Percentiles rank a stretch among this genome's conserved stretches.
These are phyloP conservation scores for Anisognathus igniventris DNA, from an alignment of 2,797 vertebrate genomes.

Conservation along the genomic window DNA sequence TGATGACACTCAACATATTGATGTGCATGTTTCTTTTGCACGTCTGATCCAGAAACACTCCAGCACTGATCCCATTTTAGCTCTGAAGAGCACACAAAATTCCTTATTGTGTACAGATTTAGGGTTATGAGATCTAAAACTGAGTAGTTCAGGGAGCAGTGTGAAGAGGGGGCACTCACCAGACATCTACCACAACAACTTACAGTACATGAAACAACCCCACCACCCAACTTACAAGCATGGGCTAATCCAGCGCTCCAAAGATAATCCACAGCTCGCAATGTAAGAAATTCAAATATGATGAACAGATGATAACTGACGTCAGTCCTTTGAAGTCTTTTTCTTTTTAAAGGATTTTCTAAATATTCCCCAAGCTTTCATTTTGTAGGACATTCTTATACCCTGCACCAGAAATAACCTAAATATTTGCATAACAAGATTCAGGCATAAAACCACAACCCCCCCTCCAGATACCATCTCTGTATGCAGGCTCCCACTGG, in stretches of 20 bases:
- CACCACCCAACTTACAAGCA: background rate
- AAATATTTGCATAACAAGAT: background rate
- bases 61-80: background rate
- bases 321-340: background rate
- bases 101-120: background rate
- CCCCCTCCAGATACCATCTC: background rate
- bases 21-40: background rate
- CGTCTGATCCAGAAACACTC: background rate
- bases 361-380: background rate
- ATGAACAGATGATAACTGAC: background rate
- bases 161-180: background rate
- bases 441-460: background rate
- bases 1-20: background rate
- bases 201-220: background rate
- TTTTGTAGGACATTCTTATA: background rate
- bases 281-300: background rate
- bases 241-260: background rate
- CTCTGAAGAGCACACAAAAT: background rate
- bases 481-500: fast-evolving
- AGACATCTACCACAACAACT: background rate
- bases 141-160: background rate
- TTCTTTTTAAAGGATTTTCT: background rate
- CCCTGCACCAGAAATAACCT: background rate
- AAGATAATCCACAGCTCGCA: background rate
- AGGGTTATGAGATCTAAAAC: background rate